A percentile compares a stretch with the other conserved stretches of the same genome.
These are phyloP conservation scores for Enteromius anoplus DNA, from an alignment of 2,797 vertebrate species.

Conservation along the genomic window DNA sequence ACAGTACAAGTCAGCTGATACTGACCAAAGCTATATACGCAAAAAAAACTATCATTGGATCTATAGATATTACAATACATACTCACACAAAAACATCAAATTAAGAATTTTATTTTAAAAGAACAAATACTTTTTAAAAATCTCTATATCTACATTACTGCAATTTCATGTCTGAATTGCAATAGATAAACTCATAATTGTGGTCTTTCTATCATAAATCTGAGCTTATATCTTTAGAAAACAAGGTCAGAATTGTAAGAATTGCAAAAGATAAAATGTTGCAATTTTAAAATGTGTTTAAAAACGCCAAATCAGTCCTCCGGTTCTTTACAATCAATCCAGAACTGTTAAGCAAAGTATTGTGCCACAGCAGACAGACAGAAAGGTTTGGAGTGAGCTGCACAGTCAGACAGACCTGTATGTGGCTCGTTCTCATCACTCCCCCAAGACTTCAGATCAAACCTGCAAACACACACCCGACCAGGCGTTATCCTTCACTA, in stretches of 20 bases:
- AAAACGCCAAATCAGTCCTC: background rate
- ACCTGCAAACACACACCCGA: slow-evolving; percentile 57
- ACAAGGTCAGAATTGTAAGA: background rate
- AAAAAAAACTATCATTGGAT: too few species aligned
- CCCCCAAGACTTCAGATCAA: slow-evolving; percentile 71
- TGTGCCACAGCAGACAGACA: background rate
- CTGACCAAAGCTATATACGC: too few species aligned
- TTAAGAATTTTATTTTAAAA: too few species aligned
- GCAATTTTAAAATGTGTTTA: background rate
- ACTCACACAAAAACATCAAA: too few species aligned
- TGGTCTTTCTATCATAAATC: background rate
- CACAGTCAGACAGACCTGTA: slow-evolving; percentile 60
- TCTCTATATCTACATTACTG: too few species aligned
- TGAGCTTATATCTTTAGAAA: background rate
- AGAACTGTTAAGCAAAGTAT: background rate
- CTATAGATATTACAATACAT: too few species aligned
- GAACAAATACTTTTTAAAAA: too few species aligned
- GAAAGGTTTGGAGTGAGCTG: background rate
- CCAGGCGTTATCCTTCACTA: background rate
- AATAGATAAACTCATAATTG: too few species aligned
- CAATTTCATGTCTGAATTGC: too few species aligned
- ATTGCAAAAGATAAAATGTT: too few species aligned
- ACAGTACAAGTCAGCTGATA: too few species aligned
- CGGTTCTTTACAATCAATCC: background rate
- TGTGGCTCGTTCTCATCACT: slow-evolving; percentile 76